A percentile compares a stretch with the other conserved stretches of the same genome.
Conservation (phyloP, 2,797 vertebrate species). For the Aselliscus stoliczkanus region DNA sequence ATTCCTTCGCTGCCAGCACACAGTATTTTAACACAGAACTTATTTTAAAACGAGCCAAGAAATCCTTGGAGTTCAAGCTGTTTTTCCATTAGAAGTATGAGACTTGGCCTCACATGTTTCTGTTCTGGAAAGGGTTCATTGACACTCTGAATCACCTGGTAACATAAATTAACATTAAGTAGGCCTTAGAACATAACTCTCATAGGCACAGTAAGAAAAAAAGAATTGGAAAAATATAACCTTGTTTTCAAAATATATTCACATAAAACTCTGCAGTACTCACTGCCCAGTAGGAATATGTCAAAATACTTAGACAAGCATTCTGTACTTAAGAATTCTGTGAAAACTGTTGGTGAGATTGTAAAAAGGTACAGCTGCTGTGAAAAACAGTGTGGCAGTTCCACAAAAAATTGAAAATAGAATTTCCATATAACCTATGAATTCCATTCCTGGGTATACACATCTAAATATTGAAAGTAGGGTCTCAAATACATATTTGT, state of each 20-base stretch:
- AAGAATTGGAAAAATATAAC: slow-evolving; percentile 10
- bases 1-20: background rate
- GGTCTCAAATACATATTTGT: background rate
- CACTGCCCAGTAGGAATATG: slow-evolving; percentile 12
- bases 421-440: background rate
- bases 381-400: background rate
- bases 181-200: background rate
- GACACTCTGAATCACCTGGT: slow-evolving; percentile 12
- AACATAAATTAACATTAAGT: slow-evolving; percentile 38
- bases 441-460: background rate
- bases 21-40: slow-evolving; percentile 41
- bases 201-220: background rate
- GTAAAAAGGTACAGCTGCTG: background rate
- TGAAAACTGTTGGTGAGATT: background rate
- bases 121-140: slow-evolving; percentile 13
- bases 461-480: background rate
- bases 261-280: background rate
- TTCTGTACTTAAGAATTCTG: background rate
- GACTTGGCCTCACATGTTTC: background rate
- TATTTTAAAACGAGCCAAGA: slow-evolving; percentile 51
- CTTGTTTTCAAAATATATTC: background rate
- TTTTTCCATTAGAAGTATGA: slow-evolving; percentile 21
- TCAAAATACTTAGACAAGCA: slow-evolving; percentile 60
- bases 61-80: background rate
- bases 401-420: background rate